These are phyloP conservation scores for Odontomyia ornata DNA, from an alignment of 2,888 invertebrate species.

Conservation along the genomic window DNA sequence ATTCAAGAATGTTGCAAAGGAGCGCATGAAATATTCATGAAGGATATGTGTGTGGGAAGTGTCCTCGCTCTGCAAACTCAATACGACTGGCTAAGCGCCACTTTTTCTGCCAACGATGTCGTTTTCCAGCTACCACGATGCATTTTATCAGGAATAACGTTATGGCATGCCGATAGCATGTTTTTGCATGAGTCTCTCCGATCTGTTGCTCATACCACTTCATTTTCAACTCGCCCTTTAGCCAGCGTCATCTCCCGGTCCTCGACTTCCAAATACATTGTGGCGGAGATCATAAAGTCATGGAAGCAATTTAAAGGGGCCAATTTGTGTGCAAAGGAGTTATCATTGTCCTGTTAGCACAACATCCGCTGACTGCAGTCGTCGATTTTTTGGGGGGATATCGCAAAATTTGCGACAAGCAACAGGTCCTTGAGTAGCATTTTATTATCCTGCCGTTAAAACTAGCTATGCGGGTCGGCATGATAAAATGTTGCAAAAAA, in stretches of 20 bases:
- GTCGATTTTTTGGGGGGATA: constrained; percentile 33
- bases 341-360: constrained; percentile 45
- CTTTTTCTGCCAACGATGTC: neutral
- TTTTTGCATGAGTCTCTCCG: constrained; percentile 21
- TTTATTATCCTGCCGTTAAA: constrained; percentile 34
- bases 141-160: constrained; percentile 40
- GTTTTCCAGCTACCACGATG: constrained; percentile 3
- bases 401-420: constrained; percentile 33
- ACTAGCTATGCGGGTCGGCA: neutral
- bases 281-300: constrained; percentile 15
- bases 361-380: constrained; percentile 35
- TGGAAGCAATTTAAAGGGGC: constrained; percentile 42
- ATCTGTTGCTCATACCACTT: neutral
- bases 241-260: too few relatives aligned
- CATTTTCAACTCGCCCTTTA: too few relatives aligned
- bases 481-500: constrained; percentile 31
- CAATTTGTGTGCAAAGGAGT: constrained; percentile 45
- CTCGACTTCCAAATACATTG: neutral
- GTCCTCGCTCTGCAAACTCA: constrained; percentile 19
- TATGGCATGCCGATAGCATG: constrained; percentile 42
- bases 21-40: constrained; percentile 44
- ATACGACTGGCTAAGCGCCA: constrained; percentile 11
- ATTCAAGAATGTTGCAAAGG: constrained; percentile 37
- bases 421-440: constrained; percentile 39
- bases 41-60: constrained; percentile 20